Evolutionary conservation across 2,797 vertebrate species (phyloP), one percentile per base, ranked within the genome.

Genomic region (Pagetopsis macropterus): DNA sequence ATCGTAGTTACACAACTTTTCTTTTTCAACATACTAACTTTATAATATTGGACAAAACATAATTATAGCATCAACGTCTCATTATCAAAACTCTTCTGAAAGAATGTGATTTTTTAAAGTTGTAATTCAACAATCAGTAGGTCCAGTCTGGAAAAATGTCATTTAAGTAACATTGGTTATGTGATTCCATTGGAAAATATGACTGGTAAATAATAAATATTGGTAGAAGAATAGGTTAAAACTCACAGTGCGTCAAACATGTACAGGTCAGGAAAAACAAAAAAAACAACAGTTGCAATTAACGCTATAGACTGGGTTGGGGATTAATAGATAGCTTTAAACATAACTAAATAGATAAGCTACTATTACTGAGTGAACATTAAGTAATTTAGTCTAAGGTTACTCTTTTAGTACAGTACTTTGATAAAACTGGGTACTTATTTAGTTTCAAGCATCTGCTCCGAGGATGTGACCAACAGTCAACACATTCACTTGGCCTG

Each of bases 381-480:
- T 23, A 13, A 10, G 43, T 14, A 1, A 54, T 4, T 54, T 13
- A 4, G 12, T 10, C 4, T 21, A 1, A 5, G 13, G 9, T 31
- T 31, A 52, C 61, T 16, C 58, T 45, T 43, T 9, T 4, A 7
- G 15, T 19, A 52, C 44, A 54, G 3, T 16, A 31, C 14, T 21
- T 56, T 8, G 45, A 19, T 51, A 58, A 14, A 59, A n/a, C 5
- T 65, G 11, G 13, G 48, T 41, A 10, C 2, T 58, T 59, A 56
- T 27, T 40, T 65, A 66, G 11, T 17, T 55, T 6, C 2, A 13
- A 56, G 31, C 57, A 16, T 33, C 40, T 66, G 45, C 16, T 65
- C 15, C 3, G 3, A 61, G n/a, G 44, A 16, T 72, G 51, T 41
- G 70, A 79, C 27, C 16, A 70, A n/a, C 33, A 70, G 37, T 80